Evolutionary conservation across 2,113 vertebrate species (phyloP).

Genomic region (Python bivittatus): DNA sequence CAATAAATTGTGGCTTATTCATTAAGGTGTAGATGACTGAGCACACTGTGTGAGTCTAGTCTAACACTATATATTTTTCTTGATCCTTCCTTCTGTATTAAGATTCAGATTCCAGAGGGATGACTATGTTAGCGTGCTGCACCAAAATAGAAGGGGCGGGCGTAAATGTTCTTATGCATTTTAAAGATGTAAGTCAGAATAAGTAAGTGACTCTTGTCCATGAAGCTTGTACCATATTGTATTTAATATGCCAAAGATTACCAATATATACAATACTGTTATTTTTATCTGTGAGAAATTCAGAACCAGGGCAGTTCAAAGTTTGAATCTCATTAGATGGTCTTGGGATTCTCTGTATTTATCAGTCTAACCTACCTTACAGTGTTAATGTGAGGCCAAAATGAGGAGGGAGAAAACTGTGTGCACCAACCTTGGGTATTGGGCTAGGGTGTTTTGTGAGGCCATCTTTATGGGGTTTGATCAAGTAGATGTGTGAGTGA

Average conservation of each 20-base stretch:
- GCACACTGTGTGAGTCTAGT: not conserved
- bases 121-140: not conserved
- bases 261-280: not conserved
- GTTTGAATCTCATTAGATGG: not conserved
- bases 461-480: not conserved
- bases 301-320: not conserved
- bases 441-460: not conserved
- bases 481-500: not conserved
- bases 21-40: not conserved
- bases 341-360: not conserved
- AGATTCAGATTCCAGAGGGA: not conserved
- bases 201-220: not conserved
- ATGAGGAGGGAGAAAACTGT: not conserved
- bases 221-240: not conserved
- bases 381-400: not conserved
- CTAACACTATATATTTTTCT: not conserved
- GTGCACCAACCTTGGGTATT: not conserved
- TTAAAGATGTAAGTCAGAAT: too few relatives aligned
- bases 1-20: too few relatives aligned
- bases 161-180: not conserved
- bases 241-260: not conserved
- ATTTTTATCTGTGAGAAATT: not conserved
- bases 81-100: not conserved
- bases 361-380: not conserved
- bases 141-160: not conserved